Base-by-base conservation (phyloP, 1,140 invertebrate genomes). In the Drosophila ironensis region DNA sequence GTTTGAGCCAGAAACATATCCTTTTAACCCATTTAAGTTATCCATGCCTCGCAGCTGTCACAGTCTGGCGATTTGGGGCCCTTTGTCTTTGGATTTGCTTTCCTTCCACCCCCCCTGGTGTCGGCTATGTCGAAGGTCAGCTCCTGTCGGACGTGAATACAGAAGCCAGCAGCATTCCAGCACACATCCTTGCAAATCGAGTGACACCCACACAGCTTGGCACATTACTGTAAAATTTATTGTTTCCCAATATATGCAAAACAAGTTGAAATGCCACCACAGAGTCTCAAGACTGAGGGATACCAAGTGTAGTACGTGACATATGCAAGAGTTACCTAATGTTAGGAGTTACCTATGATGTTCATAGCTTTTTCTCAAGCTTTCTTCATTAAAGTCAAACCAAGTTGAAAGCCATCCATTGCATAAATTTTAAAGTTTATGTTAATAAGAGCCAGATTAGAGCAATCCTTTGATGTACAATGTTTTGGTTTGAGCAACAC, bases 231-330 rank as follows among this genome's bases (percentile, higher is more conserved):
- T 71, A 68, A 72, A 86, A 86, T 86, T 86, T 86, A 86, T 86
- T 86, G 80, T 86, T 86, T 86, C 67, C 74, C 80, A 86, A 86
- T 86, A 86, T 86, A 86, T 86, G 80, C 80, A 86, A 86, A 86
- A 70, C 57, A 25, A 42, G 24, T 33, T 8, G n/a, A 20, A 33
- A 19, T 6, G 30, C 2, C n/a, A n/a, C 0, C 4, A 6, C 7
- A 22, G 14, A 16, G 25, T 8, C 19, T 56, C 3, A 1, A 24
- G 51, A 56, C 24, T 42, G 3, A 1, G 1, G 0, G 3, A 6
- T 56, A 42, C 51, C 50, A n/a, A n/a, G n/a, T n/a, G n/a, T 0
- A 12, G 12, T 37, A 37, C 6, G 4, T 5, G 4, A 6, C 2
- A 4, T 14, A 12, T 33, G 7, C 14, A 4, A 4, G 28, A 30